Percentiles rank a stretch among this genome's conserved stretches.
Evolutionary conservation across 2,113 vertebrate genomes (phyloP).

Genomic region (Sigmodon hispidus): DNA sequence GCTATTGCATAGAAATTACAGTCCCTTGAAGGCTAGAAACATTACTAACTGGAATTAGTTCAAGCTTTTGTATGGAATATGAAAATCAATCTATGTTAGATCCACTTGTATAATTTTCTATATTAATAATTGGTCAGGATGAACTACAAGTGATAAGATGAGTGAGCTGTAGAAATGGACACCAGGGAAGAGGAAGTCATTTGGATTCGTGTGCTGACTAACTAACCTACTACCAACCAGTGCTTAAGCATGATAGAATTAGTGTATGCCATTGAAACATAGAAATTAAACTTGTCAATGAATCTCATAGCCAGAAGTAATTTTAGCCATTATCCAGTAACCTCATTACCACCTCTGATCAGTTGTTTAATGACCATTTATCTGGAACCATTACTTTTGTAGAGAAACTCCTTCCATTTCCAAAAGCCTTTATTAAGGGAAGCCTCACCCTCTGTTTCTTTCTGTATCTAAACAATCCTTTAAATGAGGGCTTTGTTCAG

Average conservation of each 20-base stretch:
- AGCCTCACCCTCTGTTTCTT: background rate
- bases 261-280: background rate
- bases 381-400: background rate
- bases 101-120: background rate
- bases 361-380: background rate
- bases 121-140: background rate
- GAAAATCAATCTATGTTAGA: background rate
- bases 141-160: background rate
- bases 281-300: background rate
- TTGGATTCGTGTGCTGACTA: background rate
- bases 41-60: constrained; percentile 11
- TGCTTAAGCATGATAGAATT: background rate
- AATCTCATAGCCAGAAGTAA: background rate
- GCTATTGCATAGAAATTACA: background rate
- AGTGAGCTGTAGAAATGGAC: background rate
- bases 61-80: background rate
- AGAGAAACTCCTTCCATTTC: background rate
- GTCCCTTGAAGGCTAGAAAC: constrained; percentile 43
- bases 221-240: background rate
- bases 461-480: background rate
- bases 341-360: background rate
- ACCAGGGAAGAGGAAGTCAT: background rate
- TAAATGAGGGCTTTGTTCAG: background rate
- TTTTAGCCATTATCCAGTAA: background rate
- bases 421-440: background rate